Evolutionary conservation across 2,797 vertebrate genomes (phyloP), one percentile per base, ranked within the genome.

Genomic region (Mus caroli): DNA sequence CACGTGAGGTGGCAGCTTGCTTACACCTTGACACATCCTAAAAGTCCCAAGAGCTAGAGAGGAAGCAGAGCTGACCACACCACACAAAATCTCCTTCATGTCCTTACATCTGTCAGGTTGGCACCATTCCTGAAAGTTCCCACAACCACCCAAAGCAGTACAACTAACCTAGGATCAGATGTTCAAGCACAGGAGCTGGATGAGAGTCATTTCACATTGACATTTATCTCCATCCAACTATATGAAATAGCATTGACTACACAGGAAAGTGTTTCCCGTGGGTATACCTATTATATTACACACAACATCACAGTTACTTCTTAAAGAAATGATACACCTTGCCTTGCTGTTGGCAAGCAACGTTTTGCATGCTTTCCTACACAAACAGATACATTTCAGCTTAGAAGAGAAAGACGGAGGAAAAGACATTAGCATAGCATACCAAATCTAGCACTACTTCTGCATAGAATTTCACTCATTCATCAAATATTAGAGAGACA

Each of bases 361-460:
- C 13, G 1, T 75, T n/a, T 86, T 67, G 15, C 17, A 31, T 2
- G 60, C 0, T 78, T 91, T 80, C 14, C 14, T 67, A 1, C 58
- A 31, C 26, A 88, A 67, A 64, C 5, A 9, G 14, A 80, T 79
- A 78, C 77, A 67, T 80, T 34, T 60, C 22, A 15, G 28, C 54
- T 90, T 46, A 54, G 67, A 84, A 83, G 34, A n/a, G 3, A 80
- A 95, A 76, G 26, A 56, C 76, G 26, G 24, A 83, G 64, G 58
- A 92, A 87, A 76, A 2, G 6, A 54, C 3, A 50, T 20, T 13
- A 13, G 1, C 1, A 19, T 20, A 52, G 2, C 0, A 3, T 40
- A 54, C 9, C 1, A 22, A 56, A 73, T 10, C 58, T 34, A 78
- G 14, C 19, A 88, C 52, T 52, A 58, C 52, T 96, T 75, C 31